Evolutionary conservation across 2,888 invertebrate genomes (phyloP).

Genomic region (Rhopalosiphum nymphaeae): DNA sequence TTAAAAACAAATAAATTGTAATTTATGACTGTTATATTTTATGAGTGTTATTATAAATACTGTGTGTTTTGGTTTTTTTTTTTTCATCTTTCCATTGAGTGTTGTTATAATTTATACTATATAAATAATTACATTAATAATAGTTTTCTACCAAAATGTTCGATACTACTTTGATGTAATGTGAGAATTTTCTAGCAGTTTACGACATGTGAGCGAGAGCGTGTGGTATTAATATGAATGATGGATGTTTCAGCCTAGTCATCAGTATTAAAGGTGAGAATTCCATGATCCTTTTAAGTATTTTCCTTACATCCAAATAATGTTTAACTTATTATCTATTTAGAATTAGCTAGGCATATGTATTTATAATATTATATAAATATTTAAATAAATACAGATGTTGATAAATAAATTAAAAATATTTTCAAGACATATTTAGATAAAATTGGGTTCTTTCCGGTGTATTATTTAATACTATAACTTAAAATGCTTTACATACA

Average conservation of each 20-base stretch:
- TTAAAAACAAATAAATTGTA: slow-evolving; percentile 56
- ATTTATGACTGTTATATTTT: slow-evolving; percentile 56
- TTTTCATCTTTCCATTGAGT: slow-evolving; percentile 42
- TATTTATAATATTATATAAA: not conserved
- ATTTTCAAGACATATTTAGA: not conserved
- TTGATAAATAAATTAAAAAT: not conserved
- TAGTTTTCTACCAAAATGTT: slow-evolving; percentile 57
- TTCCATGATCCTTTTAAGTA: slow-evolving; percentile 43
- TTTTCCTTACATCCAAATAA: slow-evolving; percentile 52
- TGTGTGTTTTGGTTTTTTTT: slow-evolving; percentile 58
- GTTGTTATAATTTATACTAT: slow-evolving; percentile 46
- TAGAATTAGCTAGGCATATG: not conserved
- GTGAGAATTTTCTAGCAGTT: slow-evolving; percentile 63
- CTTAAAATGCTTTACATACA: not conserved
- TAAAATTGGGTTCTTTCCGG: not conserved
- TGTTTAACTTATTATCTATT: not conserved
- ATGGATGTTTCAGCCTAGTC: slow-evolving; percentile 63
- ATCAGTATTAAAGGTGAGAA: slow-evolving; percentile 62
- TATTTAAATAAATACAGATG: not conserved
- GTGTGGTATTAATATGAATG: slow-evolving; percentile 62
- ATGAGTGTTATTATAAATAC: slow-evolving; percentile 52
- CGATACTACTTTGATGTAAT: slow-evolving; percentile 62
- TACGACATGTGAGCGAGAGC: slow-evolving; percentile 64
- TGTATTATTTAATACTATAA: not conserved
- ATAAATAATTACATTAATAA: slow-evolving; percentile 41